Base-by-base conservation (phyloP, 2,113 vertebrate species). In the Brachionichthys hirsutus region DNA sequence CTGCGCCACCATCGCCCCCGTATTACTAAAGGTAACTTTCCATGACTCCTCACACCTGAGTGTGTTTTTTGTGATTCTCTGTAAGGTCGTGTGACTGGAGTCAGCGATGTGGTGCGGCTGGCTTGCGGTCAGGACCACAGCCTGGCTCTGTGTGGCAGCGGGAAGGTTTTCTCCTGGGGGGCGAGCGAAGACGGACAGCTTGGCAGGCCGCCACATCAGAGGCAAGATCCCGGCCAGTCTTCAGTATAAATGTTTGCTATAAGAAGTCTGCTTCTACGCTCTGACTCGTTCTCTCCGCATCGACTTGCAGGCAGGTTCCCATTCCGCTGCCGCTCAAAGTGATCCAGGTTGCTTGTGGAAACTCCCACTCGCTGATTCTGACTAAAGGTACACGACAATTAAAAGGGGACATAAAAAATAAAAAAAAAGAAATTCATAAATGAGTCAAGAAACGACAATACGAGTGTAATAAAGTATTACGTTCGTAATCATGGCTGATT, bases 111-210 rank as follows among this genome's bases (percentile, higher is more conserved):
- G 19, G 92, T 94, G 80, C 83, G 89, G n/a, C 84, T 96, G 64
- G 94, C 94, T 12, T 96, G 95, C 80, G 96, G 96, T 84, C 93
- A 93, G 89, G 91, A 95, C 61, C 94, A 98, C 82, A 93, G 91
- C n/a, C 87, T 98, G 85, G 94, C 92, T 30, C 71, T 96, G 78
- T 94, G 92, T 87, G 90, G 91, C 63, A 93, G 94, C 20, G 96
- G 96, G 80, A 82, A 92, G 18, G 89, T 98, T n/a, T 97, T 93
- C 85, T 92, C 94, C 48, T 98, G 96, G 96, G 96, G 95, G 62
- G 87, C 92, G 38, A 91, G 89, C 73, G 89, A 82, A n/a, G 91
- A 95, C 61, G 95, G 94, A 83, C 94, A 96, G 54, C 90, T 95
- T 68, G 95, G 96, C 64, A 64, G 92, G 19, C 62, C 68, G 4